Evolutionary conservation across 2,797 vertebrate genomes (phyloP).

Genomic region (Uromys caudimaculatus): DNA sequence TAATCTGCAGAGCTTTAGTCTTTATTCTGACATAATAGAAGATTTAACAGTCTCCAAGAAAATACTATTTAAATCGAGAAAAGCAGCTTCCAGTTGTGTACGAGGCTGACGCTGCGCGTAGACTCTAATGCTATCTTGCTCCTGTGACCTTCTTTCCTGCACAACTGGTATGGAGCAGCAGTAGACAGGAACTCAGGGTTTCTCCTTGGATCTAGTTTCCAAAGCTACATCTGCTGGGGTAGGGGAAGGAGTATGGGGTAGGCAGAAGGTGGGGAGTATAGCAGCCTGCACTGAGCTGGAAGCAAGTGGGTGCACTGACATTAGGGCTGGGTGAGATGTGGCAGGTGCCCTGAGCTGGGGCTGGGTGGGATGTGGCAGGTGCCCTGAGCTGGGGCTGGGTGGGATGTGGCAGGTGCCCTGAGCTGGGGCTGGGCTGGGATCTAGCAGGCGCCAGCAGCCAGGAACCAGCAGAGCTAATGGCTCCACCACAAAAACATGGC

Average conservation of each 20-base stretch:
- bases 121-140: rapidly evolving
- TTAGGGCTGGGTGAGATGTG: not conserved
- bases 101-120: rapidly evolving
- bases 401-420: not conserved
- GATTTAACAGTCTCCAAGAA: not conserved
- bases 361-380: not conserved
- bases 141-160: rapidly evolving
- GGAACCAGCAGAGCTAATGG: not conserved
- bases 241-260: rapidly evolving
- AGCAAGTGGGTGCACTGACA: not conserved
- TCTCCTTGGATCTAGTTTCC: no score
- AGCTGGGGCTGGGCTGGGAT: not conserved
- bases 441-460: not conserved
- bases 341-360: not conserved
- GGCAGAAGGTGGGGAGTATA: rapidly evolving
- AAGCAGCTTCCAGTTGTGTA: not conserved
- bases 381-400: not conserved
- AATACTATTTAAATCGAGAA: not conserved
- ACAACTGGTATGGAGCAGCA: rapidly evolving
- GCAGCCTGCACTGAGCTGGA: not conserved
- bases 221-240: rapidly evolving
- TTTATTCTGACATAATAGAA: not conserved
- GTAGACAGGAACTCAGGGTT: rapidly evolving
- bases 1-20: not conserved
- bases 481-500: not conserved